phyloP scores from a whole-genome alignment of 1,140 invertebrate species.

The Ptiloglossa arizonensis region DNA sequence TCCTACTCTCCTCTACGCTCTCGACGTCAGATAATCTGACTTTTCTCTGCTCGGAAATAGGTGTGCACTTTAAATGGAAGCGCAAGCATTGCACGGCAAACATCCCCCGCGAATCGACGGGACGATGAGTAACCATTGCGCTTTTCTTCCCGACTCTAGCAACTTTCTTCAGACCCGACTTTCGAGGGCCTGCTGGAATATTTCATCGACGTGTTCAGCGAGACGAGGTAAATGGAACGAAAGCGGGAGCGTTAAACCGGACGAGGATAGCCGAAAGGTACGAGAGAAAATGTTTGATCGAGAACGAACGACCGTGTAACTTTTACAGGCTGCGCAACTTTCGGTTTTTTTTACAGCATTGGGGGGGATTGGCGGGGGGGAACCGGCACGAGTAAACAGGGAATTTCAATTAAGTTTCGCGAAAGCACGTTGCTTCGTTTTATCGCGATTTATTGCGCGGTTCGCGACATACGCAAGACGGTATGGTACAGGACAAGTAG shows the following conservation, averaged over 20 bases:
- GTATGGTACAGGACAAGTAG: too few species aligned
- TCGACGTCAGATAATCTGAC: constrained; percentile 9
- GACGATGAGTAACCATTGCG: constrained; percentile 47
- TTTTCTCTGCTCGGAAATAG: constrained; percentile 24
- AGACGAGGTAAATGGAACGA: constrained; percentile 16
- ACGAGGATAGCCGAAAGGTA: neutral
- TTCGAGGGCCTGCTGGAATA: constrained; percentile 21
- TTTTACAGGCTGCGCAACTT: constrained; percentile 19
- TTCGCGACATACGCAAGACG: too few species aligned
- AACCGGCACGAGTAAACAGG: too few species aligned
- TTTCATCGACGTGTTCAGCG: constrained; percentile 39
- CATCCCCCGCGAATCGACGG: constrained; percentile 15
- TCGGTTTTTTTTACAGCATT: constrained; percentile 16
- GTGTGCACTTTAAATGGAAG: constrained; percentile 38
- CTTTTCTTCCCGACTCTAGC: constrained; percentile 21
- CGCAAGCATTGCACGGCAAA: constrained; percentile 36
- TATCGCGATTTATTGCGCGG: neutral
- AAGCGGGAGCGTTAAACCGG: neutral
- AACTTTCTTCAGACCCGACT: constrained; percentile 11
- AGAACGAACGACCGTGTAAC: constrained; percentile 31
- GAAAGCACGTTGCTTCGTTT: neutral
- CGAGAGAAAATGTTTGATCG: constrained; percentile 4
- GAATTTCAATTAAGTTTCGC: constrained; percentile 26
- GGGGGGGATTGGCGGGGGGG: too few species aligned
- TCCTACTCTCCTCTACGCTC: too few species aligned